phyloP scores from a whole-genome alignment of 1,140 invertebrate genomes.

The Aphaenogaster floridana region DNA sequence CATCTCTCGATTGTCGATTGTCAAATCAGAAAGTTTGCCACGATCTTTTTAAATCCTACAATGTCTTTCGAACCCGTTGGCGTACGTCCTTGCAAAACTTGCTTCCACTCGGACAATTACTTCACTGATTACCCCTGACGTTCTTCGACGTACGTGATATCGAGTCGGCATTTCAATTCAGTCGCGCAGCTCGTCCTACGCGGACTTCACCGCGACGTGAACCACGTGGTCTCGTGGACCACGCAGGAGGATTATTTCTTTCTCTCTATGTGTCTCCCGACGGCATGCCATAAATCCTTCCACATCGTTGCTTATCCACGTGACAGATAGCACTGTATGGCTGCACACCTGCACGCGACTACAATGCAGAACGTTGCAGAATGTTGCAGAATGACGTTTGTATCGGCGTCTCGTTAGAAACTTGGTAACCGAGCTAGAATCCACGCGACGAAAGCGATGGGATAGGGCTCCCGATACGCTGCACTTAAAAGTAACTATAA shows the following conservation, averaged over 20 bases:
- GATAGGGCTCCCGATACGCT: not conserved
- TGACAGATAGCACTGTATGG: conserved; percentile 31
- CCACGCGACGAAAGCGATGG: not conserved
- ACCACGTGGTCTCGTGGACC: not conserved
- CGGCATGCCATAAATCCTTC: conserved; percentile 44
- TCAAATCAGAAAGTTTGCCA: not conserved
- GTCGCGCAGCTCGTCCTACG: conserved; percentile 25
- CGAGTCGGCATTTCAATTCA: conserved; percentile 29
- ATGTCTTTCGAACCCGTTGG: not conserved
- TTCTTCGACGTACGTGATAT: not conserved
- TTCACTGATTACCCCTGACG: conserved; percentile 3
- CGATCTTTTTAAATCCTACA: not conserved
- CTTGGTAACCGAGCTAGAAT: conserved; percentile 30
- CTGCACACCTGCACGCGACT: conserved; percentile 19
- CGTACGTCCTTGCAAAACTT: conserved; percentile 18
- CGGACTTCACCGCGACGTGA: not conserved
- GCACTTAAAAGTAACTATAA: not conserved
- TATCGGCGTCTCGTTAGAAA: conserved; percentile 49
- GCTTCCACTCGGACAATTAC: not conserved
- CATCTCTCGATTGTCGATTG: not conserved
- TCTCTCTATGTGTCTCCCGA: conserved; percentile 5
- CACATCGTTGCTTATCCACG: conserved; percentile 20
- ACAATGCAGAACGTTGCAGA: not conserved
- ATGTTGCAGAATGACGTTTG: not conserved
- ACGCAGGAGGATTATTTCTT: conserved; percentile 11